Evolutionary conservation across 1,140 invertebrate genomes (phyloP).

Genomic region (Ceratina australensis): DNA sequence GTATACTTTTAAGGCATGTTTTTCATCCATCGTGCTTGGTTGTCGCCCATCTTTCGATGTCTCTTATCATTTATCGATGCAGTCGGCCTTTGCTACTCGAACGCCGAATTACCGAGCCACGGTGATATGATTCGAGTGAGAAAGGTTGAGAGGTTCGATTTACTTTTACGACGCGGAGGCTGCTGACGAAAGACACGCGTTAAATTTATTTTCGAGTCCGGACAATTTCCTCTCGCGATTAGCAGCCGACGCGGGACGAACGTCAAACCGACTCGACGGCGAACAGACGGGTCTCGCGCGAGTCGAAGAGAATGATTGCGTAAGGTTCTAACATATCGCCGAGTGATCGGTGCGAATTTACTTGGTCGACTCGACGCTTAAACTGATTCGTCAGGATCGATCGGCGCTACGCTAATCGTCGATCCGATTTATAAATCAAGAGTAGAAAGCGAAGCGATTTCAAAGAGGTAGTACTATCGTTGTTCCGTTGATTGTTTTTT

Average conservation of each 20-base stretch:
- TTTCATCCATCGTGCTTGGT: too few relatives aligned
- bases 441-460: conserved; percentile 67
- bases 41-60: too few relatives aligned
- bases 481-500: conserved; percentile 79
- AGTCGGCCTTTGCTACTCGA: too few relatives aligned
- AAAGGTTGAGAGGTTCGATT: conserved; percentile 17
- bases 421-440: conserved; percentile 60
- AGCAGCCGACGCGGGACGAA: background rate
- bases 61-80: too few relatives aligned
- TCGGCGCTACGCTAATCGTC: conserved; percentile 26
- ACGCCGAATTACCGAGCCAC: too few relatives aligned
- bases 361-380: conserved; percentile 32
- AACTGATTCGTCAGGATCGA: conserved; percentile 17
- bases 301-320: background rate
- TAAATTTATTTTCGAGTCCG: too few relatives aligned
- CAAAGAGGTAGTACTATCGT: conserved; percentile 75
- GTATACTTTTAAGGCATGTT: too few relatives aligned
- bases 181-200: background rate
- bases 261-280: conserved; percentile 13
- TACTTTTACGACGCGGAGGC: background rate
- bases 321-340: conserved; percentile 30
- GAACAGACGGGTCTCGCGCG: conserved; percentile 6
- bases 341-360: conserved; percentile 22
- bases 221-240: background rate
- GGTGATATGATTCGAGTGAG: too few relatives aligned